Percentiles rank a stretch among this genome's conserved stretches.
phyloP scores from a whole-genome alignment of 2,113 vertebrate species.

The Grammomys dolichurus region DNA sequence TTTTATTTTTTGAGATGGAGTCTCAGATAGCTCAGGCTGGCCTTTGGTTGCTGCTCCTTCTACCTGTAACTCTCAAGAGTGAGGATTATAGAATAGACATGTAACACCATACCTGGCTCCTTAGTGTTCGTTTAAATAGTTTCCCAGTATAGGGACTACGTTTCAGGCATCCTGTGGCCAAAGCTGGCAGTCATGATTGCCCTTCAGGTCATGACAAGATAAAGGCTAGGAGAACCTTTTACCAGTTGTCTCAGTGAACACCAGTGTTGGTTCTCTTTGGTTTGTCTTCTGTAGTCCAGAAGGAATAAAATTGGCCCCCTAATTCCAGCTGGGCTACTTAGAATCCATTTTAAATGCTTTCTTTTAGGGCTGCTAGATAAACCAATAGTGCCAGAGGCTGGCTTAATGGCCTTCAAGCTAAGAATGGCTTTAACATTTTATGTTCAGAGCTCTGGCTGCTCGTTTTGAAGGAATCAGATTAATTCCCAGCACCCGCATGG shows the following conservation, averaged over 20 bases:
- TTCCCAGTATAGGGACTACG: background rate
- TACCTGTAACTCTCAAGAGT: background rate
- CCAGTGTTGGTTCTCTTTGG: background rate
- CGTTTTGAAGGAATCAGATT: background rate
- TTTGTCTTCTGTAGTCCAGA: background rate
- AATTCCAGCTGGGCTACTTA: background rate
- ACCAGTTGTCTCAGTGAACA: background rate
- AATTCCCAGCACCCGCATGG: background rate
- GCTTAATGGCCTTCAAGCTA: background rate
- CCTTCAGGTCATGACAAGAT: background rate
- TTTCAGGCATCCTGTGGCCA: background rate
- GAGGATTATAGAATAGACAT: background rate
- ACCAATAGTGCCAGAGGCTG: background rate
- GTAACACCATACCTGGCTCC: background rate
- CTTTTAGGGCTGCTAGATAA: background rate
- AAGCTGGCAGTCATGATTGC: background rate
- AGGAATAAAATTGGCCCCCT: background rate
- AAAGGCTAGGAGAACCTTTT: background rate
- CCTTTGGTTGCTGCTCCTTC: background rate
- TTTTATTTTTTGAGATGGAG: background rate
- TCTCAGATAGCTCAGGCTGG: background rate
- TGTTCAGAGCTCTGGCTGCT: background rate
- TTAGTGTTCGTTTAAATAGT: background rate
- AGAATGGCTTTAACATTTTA: constrained; percentile 32
- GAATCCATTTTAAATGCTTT: background rate